Base-by-base conservation (phyloP, 1,140 invertebrate species). In the Nasonia longicornis region DNA sequence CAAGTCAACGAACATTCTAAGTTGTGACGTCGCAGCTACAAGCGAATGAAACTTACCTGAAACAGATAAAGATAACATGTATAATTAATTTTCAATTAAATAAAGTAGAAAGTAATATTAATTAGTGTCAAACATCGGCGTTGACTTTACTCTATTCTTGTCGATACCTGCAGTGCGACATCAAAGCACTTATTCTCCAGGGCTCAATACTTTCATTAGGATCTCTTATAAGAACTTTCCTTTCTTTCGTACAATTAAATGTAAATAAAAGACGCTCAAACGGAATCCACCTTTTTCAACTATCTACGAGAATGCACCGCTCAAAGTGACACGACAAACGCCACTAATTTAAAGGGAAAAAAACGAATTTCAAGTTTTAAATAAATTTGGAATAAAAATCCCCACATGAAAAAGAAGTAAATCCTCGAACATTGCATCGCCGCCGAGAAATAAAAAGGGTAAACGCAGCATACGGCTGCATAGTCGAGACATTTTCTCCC, bases 11-110 rank as follows among this genome's bases (percentile, higher is more conserved):
- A 16, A 7, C 14, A 58, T n/a, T 0, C 6, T 58, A 6, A 58
- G 52, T 6, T 3, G 16, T 58, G 6, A 20, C 16, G 16, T 2
- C 3, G 70, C 14, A 10, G 20, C 3, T 1, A 16, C 20, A 45
- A 26, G 4, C 10, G 1, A 26, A 8, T 29, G 1, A 71, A 72
- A 73, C 77, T 72, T 64, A 79, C 77, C 77, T 79, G 22, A 8
- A 79, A 79, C 69, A 79, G 73, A 79, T 29, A 64, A 67, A 31
- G 10, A 67, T 4, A 71, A 29, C 26, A 69, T 1, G 7, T 42
- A 35, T 38, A 38, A 38, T 71, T 71, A 71, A 71, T 38, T 2
- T 71, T 42, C 35, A 71, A 31, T 71, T 35, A n/a, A 20, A 16
- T 3, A 31, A 71, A 20, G 20, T 14, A 35, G 42, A n/a, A n/a